Conservation (phyloP, 1,140 invertebrate genomes). For the Copidosoma floridanum region DNA sequence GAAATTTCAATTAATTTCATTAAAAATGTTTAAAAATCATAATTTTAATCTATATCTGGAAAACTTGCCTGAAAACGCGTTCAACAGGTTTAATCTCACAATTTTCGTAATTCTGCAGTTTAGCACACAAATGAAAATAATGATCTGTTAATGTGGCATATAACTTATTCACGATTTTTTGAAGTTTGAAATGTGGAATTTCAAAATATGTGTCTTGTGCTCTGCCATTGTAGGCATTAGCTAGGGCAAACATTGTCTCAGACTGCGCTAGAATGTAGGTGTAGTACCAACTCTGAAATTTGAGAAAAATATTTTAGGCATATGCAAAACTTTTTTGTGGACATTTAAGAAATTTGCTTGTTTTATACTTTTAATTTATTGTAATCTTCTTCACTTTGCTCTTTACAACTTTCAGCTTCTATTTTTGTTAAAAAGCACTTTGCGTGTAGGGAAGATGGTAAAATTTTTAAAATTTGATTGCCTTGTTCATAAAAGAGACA, state of each 20-base stretch:
- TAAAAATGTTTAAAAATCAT: not conserved
- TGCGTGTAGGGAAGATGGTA: slow-evolving; percentile 28
- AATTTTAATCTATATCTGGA: slow-evolving; percentile 17
- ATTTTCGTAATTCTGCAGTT: slow-evolving; percentile 37
- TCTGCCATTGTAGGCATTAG: slow-evolving; percentile 34
- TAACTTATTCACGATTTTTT: slow-evolving; percentile 23
- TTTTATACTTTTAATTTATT: slow-evolving; percentile 19
- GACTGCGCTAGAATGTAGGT: slow-evolving; percentile 48
- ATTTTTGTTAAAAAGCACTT: slow-evolving; percentile 34
- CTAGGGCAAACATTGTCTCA: slow-evolving; percentile 46
- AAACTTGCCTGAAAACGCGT: slow-evolving; percentile 35
- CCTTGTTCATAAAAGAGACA: slow-evolving; percentile 35
- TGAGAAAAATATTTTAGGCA: not conserved
- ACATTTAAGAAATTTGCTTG: not conserved
- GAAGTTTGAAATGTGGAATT: slow-evolving; percentile 37
- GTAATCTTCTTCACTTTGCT: slow-evolving; percentile 13
- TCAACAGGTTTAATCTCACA: slow-evolving; percentile 32
- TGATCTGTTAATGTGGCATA: slow-evolving; percentile 19
- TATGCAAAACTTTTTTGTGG: too few species aligned
- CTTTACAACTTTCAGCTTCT: slow-evolving; percentile 30
- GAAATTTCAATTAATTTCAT: not conserved
- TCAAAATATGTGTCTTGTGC: slow-evolving; percentile 17
- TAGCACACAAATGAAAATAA: slow-evolving; percentile 34
- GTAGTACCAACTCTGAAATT: slow-evolving; percentile 44
- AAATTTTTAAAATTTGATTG: slow-evolving; percentile 30